These are phyloP conservation scores for Sturmia bella DNA, from an alignment of 2,888 invertebrate species.

Conservation along the genomic window DNA sequence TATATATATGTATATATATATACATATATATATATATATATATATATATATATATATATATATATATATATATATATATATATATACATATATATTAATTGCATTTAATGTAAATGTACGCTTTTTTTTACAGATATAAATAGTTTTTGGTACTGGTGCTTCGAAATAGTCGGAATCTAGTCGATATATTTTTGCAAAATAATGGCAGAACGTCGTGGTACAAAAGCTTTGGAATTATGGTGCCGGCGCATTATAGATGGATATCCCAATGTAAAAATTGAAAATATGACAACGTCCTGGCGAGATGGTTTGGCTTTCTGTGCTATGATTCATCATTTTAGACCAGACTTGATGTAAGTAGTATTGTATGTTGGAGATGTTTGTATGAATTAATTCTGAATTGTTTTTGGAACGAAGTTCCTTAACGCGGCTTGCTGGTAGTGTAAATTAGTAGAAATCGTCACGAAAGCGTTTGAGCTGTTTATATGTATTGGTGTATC, in stretches of 20 bases:
- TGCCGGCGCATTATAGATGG: constrained; percentile 94
- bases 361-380: not conserved
- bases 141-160: constrained; percentile 11
- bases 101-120: too few species aligned
- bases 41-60: not conserved
- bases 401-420: too few species aligned
- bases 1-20: too few species aligned
- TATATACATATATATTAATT: not conserved
- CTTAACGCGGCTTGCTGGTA: too few species aligned
- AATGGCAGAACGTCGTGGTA: constrained; percentile 92
- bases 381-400: too few species aligned
- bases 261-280: constrained; percentile 93
- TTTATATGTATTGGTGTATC: too few species aligned
- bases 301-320: constrained; percentile 97
- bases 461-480: too few species aligned
- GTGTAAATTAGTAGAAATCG: too few species aligned
- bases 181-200: constrained; percentile 50
- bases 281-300: constrained; percentile 98
- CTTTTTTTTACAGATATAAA: constrained; percentile 23
- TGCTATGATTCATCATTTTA: constrained; percentile 96
- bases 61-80: not conserved
- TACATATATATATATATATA: not conserved
- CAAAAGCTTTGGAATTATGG: constrained; percentile 96
- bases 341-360: constrained; percentile 97
- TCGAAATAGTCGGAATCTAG: constrained; percentile 14